phyloP scores from a whole-genome alignment of 2,797 vertebrate genomes.

The Carapus acus region DNA sequence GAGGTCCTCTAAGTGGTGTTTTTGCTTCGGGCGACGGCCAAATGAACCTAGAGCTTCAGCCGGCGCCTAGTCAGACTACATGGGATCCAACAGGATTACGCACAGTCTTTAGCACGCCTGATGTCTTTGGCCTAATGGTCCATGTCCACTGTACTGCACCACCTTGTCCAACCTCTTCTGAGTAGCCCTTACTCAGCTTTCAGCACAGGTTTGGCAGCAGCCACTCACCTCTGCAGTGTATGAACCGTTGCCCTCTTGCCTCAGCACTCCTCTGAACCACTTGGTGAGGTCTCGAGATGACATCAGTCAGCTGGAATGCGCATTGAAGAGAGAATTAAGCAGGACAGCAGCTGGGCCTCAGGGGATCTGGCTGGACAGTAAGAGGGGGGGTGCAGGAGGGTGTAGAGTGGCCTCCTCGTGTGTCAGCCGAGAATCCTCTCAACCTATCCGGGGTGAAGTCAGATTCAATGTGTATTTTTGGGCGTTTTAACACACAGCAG shows the following conservation, averaged over 20 bases:
- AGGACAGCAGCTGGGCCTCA: conserved; percentile 43
- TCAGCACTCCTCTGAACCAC: conserved; percentile 30
- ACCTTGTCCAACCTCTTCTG: conserved; percentile 40
- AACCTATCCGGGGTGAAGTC: conserved; percentile 31
- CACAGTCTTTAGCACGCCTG: conserved; percentile 1
- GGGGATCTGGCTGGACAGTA: conserved; percentile 33
- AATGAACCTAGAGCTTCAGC: too few species aligned
- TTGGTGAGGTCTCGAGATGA: conserved; percentile 63
- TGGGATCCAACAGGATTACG: conserved; percentile 2
- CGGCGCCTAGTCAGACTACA: too few species aligned
- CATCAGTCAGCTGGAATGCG: conserved; percentile 71
- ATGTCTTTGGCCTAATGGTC: conserved; percentile 39
- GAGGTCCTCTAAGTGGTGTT: too few species aligned
- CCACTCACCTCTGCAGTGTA: conserved; percentile 49
- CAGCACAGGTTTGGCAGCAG: conserved; percentile 53
- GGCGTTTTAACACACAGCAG: too few species aligned
- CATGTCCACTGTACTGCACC: conserved; percentile 44
- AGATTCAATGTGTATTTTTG: too few species aligned
- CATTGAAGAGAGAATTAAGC: conserved; percentile 62
- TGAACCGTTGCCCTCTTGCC: conserved; percentile 50
- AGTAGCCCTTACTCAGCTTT: conserved; percentile 57
- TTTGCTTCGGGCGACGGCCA: too few species aligned
- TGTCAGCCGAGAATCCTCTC: conserved; percentile 35
- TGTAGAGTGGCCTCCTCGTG: conserved; percentile 25
- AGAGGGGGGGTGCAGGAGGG: neutral